These are phyloP conservation scores for Drosophila parabipectinata DNA, from an alignment of 1,140 invertebrate genomes.

Conservation along the genomic window DNA sequence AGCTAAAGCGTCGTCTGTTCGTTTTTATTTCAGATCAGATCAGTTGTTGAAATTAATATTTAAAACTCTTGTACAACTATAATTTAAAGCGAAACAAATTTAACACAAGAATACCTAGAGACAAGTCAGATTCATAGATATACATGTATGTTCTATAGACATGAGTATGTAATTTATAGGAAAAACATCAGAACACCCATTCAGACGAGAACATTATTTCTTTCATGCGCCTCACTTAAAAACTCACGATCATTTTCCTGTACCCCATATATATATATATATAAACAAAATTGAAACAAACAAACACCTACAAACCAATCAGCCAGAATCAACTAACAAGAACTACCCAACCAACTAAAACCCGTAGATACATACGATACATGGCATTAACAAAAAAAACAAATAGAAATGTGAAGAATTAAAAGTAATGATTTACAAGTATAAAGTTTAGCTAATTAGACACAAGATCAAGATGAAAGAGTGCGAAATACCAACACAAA, in stretches of 20 bases:
- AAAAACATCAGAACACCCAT: constrained; percentile 54
- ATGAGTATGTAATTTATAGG: constrained; percentile 70
- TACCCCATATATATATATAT: constrained; percentile 17
- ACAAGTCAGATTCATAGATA: constrained; percentile 73
- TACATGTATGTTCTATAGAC: constrained; percentile 69
- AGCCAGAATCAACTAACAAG: constrained; percentile 42
- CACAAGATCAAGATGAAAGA: constrained; percentile 52
- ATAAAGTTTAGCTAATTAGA: constrained; percentile 81
- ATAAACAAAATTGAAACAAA: not conserved
- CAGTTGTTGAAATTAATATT: constrained; percentile 82
- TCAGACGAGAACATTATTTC: constrained; percentile 56
- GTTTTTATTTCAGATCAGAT: constrained; percentile 78
- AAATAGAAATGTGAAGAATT: constrained; percentile 73
- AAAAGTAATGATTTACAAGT: constrained; percentile 66
- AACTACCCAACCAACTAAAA: constrained; percentile 55
- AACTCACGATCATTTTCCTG: constrained; percentile 21
- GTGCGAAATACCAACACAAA: constrained; percentile 62
- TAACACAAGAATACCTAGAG: constrained; percentile 64
- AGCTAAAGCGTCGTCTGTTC: constrained; percentile 83
- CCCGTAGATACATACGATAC: constrained; percentile 53
- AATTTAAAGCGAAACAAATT: constrained; percentile 64
- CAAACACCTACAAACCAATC: constrained; percentile 25
- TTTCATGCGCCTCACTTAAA: constrained; percentile 59
- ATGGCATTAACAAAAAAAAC: constrained; percentile 31
- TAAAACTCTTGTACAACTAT: constrained; percentile 76